Evolutionary conservation across 1,140 invertebrate species (phyloP), one percentile per base, ranked within the genome.

Genomic region (Ridgeia piscesae): DNA sequence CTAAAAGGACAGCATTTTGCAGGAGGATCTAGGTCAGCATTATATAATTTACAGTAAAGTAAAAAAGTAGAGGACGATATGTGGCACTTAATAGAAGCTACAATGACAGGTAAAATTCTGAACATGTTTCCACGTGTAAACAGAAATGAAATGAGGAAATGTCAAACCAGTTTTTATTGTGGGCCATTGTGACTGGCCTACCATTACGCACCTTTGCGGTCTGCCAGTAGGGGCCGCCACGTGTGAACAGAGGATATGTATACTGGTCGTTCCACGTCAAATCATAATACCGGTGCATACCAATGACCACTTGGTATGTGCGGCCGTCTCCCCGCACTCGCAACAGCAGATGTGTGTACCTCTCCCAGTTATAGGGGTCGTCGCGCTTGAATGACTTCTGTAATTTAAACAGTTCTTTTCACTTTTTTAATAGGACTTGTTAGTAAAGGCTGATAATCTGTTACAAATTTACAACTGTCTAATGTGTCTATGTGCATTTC

Each of bases 191-290:
- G n/a, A n/a, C n/a, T n/a, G n/a, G n/a, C n/a, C n/a, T n/a, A n/a
- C n/a, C n/a, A n/a, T n/a, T 21, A 94, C 93, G 94, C 96, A 98
- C 98, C 96, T 97, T 98, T 0, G 97, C 97, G 92, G 97, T 96
- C 96, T 99, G 99, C 99, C 99, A 99, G 95, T 99, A 99, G 14
- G 99, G 99, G 0, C 99, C 99, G 90, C 99, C 99, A 96, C 98
- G 97, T 0, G 99, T 99, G 95, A 97, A 98, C 0, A 99, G 95
- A 0, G 97, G 96, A 96, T 97, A 99, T 94, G 97, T 96, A 95
- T 97, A 98, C 33, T 97, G 96, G 96, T 99, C 98, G 95, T 98
- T 97, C 97, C 98, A 98, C 27, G 96, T 96, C 17, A 99, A 95
- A 95, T 99, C 98, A 94, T 97, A 98, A 92, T 97, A 97, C 27